A percentile compares a stretch with the other conserved stretches of the same genome.
Conservation (phyloP, 2,888 invertebrate species). For the Watsonalla binaria region DNA sequence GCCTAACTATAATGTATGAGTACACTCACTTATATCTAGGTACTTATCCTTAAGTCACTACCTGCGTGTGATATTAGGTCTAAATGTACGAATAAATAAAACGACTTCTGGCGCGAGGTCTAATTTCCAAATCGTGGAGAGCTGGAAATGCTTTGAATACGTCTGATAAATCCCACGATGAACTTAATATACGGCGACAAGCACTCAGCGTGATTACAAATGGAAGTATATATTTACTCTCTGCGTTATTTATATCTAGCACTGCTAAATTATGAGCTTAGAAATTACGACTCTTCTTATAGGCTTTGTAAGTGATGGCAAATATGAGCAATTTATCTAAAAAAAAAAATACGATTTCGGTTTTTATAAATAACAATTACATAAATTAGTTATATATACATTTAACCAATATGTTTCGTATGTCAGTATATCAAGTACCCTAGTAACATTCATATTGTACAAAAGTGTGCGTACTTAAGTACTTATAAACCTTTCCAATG, state of each 20-base stretch:
- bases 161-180: conserved; percentile 46
- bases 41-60: neutral
- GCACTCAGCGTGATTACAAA: conserved; percentile 68
- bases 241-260: conserved; percentile 11
- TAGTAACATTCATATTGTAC: too few species aligned
- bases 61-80: conserved; percentile 6
- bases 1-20: neutral
- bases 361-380: too few species aligned
- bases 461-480: too few species aligned
- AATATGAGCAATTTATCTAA: too few species aligned
- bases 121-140: conserved; percentile 31
- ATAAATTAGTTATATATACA: too few species aligned
- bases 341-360: too few species aligned
- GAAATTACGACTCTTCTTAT: neutral
- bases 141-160: conserved; percentile 37
- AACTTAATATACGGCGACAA: conserved; percentile 69
- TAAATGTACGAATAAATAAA: conserved; percentile 13
- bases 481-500: conserved; percentile 8
- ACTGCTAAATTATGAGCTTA: neutral
- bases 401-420: too few species aligned
- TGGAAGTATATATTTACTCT: conserved; percentile 18
- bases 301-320: neutral
- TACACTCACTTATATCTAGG: neutral
- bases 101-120: conserved; percentile 26
- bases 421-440: too few species aligned